phyloP scores from a whole-genome alignment of 2,888 invertebrate species.

The Lutraria lutraria region DNA sequence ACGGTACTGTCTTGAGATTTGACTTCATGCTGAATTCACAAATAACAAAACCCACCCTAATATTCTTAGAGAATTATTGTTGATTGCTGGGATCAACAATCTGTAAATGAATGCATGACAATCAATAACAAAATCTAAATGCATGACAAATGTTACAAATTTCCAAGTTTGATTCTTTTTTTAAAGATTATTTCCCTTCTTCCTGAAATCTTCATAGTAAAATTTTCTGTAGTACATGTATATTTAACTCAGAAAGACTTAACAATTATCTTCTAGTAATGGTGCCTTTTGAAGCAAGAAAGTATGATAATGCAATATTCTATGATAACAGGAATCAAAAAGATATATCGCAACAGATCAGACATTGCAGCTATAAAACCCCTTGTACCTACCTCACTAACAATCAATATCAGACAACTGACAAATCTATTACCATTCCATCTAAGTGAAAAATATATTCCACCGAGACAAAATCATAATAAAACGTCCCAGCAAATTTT shows the following conservation, averaged over 20 bases:
- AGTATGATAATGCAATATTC: background rate
- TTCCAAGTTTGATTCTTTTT: background rate
- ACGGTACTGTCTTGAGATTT: background rate
- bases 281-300: background rate
- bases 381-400: background rate
- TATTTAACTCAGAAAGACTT: background rate
- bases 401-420: background rate
- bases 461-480: constrained; percentile 30
- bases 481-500: constrained; percentile 30
- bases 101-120: background rate
- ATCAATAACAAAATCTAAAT: background rate
- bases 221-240: background rate
- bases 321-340: too few species aligned
- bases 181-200: background rate
- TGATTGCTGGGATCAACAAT: background rate
- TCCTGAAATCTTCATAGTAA: background rate
- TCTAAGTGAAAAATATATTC: constrained; percentile 16
- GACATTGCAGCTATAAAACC: background rate
- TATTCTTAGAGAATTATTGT: background rate
- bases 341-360: background rate
- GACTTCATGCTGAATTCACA: constrained; percentile 4
- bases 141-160: background rate
- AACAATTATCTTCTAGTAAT: background rate
- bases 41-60: background rate
- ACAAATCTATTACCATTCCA: constrained; percentile 6